A percentile compares a stretch with the other conserved stretches of the same genome.
These are phyloP conservation scores for Grapholita molesta DNA, from an alignment of 1,140 invertebrate species.

Conservation along the genomic window DNA sequence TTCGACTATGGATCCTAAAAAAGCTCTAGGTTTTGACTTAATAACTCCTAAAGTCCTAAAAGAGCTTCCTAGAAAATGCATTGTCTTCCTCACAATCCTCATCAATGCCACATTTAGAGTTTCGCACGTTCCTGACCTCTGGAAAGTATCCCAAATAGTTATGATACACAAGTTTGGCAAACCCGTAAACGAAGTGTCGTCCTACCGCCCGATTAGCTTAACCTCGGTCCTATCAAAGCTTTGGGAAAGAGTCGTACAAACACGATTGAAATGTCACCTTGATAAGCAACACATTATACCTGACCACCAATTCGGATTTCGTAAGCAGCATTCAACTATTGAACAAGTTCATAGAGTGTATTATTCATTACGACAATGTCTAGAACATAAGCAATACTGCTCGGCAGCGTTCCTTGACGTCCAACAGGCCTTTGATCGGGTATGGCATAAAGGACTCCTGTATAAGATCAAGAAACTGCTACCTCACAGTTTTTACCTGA, in stretches of 20 bases:
- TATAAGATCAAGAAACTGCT: background rate
- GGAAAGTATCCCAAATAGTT: background rate
- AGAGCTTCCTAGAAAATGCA: no score
- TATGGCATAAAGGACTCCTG: background rate
- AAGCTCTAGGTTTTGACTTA: no score
- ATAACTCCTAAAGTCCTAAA: no score
- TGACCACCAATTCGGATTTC: background rate
- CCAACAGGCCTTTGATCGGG: background rate
- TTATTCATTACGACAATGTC: background rate
- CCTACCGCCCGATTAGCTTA: background rate
- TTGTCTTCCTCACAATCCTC: no score
- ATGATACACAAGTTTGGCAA: background rate
- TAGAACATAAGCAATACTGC: background rate
- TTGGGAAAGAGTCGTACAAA: background rate
- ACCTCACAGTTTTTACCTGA: background rate
- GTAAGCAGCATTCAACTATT: background rate
- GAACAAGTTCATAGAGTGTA: background rate
- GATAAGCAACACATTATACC: background rate
- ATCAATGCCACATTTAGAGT: no score
- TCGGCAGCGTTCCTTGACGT: background rate
- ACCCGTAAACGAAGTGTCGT: background rate
- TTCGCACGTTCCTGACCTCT: background rate
- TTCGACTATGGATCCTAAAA: no score
- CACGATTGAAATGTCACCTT: background rate
- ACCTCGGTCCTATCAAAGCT: background rate